Evolutionary conservation across 1,140 invertebrate species (phyloP).

Genomic region (Pseudomyrmex sp.): DNA sequence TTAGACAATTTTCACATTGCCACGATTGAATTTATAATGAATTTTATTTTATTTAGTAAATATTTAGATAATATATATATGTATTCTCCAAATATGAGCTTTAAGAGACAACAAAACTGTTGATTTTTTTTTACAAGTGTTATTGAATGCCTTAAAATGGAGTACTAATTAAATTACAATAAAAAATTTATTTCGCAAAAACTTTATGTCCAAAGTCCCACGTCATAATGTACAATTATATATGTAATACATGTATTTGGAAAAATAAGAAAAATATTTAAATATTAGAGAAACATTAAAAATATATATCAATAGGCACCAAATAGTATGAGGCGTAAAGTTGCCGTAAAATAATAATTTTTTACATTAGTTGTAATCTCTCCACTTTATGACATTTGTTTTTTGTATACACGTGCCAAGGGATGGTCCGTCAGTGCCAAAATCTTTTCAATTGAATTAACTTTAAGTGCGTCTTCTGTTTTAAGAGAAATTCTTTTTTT

Average conservation of each 20-base stretch:
- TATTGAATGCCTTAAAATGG: slow-evolving; percentile 68
- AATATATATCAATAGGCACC: slow-evolving; percentile 24
- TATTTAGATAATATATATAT: background rate
- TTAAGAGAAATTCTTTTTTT: background rate
- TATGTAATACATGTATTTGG: background rate
- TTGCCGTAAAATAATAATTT: slow-evolving; percentile 26
- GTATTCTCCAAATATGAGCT: background rate
- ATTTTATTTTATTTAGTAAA: slow-evolving; percentile 36
- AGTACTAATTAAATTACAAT: slow-evolving; percentile 52
- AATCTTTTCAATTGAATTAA: slow-evolving; percentile 12
- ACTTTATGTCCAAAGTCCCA: slow-evolving; percentile 1
- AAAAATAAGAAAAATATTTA: slow-evolving; percentile 26
- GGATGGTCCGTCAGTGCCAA: slow-evolving; percentile 60
- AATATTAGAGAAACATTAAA: slow-evolving; percentile 37
- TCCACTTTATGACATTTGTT: slow-evolving; percentile 65
- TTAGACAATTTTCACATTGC: slow-evolving; percentile 5
- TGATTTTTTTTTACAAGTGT: slow-evolving; percentile 38
- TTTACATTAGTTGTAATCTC: slow-evolving; percentile 54
- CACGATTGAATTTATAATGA: background rate
- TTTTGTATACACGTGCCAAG: slow-evolving; percentile 43
- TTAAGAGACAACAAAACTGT: slow-evolving; percentile 12
- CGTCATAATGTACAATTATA: background rate
- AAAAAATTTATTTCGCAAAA: slow-evolving; percentile 32
- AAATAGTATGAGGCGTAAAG: background rate
- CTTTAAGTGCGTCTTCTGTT: slow-evolving; percentile 1